A percentile compares a stretch with the other conserved stretches of the same genome.
These are phyloP conservation scores for Lucilia cuprina DNA, from an alignment of 1,140 invertebrate species.

Conservation along the genomic window DNA sequence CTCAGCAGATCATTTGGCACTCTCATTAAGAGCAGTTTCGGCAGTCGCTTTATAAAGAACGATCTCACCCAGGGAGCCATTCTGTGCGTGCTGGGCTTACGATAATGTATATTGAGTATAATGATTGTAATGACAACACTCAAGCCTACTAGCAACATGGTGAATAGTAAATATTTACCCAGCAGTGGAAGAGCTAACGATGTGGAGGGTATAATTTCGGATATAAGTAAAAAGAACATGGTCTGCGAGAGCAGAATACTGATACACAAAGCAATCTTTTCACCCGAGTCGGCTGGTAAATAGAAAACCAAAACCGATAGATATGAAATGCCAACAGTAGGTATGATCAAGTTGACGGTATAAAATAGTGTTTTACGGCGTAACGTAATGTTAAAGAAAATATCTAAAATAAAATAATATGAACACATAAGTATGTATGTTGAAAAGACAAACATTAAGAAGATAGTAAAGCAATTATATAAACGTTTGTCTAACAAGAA, in stretches of 20 bases:
- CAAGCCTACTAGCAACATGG: conserved; percentile 95
- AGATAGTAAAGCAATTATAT: background rate
- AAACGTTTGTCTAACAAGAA: background rate
- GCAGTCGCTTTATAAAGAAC: conserved; percentile 86
- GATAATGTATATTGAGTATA: conserved; percentile 98
- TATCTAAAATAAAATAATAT: conserved; percentile 72
- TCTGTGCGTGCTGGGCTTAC: conserved; percentile 97
- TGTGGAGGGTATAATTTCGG: conserved; percentile 98
- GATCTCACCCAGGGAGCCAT: conserved; percentile 91
- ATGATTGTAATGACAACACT: conserved; percentile 97
- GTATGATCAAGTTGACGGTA: conserved; percentile 94
- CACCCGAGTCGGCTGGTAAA: conserved; percentile 96
- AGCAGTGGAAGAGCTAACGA: conserved; percentile 94
- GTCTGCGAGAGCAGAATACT: conserved; percentile 94
- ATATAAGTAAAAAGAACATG: conserved; percentile 98
- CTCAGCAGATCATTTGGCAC: conserved; percentile 82
- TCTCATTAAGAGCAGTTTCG: conserved; percentile 84
- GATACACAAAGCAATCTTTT: conserved; percentile 98
- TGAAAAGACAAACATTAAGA: background rate
- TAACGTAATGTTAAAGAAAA: conserved; percentile 97
- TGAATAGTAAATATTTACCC: conserved; percentile 98
- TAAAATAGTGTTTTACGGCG: conserved; percentile 95
- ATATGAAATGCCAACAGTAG: conserved; percentile 92
- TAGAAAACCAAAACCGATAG: conserved; percentile 95
- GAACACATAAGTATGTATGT: too few species aligned